Evolutionary conservation across 2,888 invertebrate species (phyloP).

Genomic region (Drosophila greeni): DNA sequence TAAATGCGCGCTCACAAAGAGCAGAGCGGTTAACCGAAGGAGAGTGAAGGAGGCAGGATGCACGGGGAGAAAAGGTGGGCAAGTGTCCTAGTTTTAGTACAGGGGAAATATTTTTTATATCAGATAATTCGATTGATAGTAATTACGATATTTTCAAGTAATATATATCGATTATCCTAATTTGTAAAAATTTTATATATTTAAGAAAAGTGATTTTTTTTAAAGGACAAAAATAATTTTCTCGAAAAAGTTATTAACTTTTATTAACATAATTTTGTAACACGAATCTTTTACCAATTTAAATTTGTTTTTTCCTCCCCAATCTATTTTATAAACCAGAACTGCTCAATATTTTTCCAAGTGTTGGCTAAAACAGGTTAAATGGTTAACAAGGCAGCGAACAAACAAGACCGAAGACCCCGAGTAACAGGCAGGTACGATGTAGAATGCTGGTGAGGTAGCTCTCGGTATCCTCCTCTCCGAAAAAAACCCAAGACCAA

Average conservation of each 20-base stretch:
- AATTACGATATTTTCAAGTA: no score
- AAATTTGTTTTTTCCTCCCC: neutral
- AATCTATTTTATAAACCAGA: neutral
- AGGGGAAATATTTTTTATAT: no score
- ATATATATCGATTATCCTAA: no score
- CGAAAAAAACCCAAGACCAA: constrained; percentile 16
- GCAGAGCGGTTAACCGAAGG: constrained; percentile 14
- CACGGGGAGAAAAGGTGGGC: neutral
- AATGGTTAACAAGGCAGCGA: constrained; percentile 62
- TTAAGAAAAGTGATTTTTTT: no score
- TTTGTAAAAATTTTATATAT: no score
- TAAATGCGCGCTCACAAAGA: constrained; percentile 58
- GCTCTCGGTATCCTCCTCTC: constrained; percentile 33
- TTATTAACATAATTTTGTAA: no score
- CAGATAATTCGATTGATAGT: no score
- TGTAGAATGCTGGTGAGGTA: constrained; percentile 9
- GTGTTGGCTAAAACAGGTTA: constrained; percentile 51
- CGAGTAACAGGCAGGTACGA: constrained; percentile 28
- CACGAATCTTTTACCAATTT: no score
- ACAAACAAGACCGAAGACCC: constrained; percentile 33
- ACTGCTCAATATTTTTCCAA: neutral
- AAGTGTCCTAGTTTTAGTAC: neutral
- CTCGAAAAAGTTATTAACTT: no score
- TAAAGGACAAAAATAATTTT: no score
- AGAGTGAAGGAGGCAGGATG: constrained; percentile 19